Percentiles rank a stretch among this genome's conserved stretches.
These are phyloP conservation scores for Nothobranchius furzeri DNA, from an alignment of 2,113 vertebrate genomes.

Conservation along the genomic window DNA sequence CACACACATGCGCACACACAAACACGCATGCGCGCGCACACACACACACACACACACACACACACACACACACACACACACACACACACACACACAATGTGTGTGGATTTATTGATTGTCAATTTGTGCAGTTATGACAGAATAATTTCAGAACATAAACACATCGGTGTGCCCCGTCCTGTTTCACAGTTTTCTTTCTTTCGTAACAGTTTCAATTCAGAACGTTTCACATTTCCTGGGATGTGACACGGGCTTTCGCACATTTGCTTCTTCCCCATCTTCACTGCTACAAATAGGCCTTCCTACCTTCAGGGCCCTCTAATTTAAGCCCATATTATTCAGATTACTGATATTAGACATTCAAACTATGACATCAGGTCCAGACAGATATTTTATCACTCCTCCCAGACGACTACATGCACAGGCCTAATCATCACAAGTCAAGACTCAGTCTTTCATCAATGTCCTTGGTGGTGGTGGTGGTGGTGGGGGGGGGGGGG, in stretches of 20 bases:
- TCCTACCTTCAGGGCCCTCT: slow-evolving; percentile 16
- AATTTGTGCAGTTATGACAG: neutral
- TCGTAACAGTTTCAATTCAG: neutral
- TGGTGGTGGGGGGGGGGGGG: too few relatives aligned
- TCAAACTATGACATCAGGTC: slow-evolving; percentile 32
- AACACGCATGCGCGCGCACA: too few relatives aligned
- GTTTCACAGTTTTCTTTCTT: slow-evolving; percentile 8
- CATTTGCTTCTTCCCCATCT: slow-evolving; percentile 38
- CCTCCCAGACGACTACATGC: neutral
- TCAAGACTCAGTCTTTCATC: slow-evolving; percentile 15
- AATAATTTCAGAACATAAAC: slow-evolving; percentile 14
- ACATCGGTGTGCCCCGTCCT: neutral
- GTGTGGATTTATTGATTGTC: neutral
- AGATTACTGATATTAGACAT: slow-evolving; percentile 46
- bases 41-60: neutral
- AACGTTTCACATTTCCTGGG: slow-evolving; percentile 30
- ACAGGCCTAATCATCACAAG: slow-evolving; percentile 25
- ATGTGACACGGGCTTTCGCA: slow-evolving; percentile 41
- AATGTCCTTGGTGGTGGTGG: slow-evolving; percentile 2
- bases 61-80: neutral
- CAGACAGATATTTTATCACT: slow-evolving; percentile 25
- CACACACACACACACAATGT: neutral
- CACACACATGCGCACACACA: too few relatives aligned
- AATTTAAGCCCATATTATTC: slow-evolving; percentile 20
- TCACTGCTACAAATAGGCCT: slow-evolving; percentile 42